These are phyloP conservation scores for Lutraria rhynchaena DNA, from an alignment of 1,140 invertebrate species.

Conservation along the genomic window DNA sequence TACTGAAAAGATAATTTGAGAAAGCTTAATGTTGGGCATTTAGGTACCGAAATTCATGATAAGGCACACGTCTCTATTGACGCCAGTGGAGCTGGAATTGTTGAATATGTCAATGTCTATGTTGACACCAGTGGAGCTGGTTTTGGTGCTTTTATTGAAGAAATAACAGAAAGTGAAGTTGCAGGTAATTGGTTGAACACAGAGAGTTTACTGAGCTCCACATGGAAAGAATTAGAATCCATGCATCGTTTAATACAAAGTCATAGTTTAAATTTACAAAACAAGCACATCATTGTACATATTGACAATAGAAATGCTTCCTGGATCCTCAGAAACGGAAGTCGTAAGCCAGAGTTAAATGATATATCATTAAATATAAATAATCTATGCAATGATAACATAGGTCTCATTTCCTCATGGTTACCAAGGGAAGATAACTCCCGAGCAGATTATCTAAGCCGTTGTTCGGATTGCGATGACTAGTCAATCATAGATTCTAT, in stretches of 20 bases:
- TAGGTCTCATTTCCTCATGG: not conserved
- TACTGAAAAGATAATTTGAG: slow-evolving; percentile 22
- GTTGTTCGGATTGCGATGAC: not conserved
- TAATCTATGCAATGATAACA: slow-evolving; percentile 1
- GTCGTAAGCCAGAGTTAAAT: not conserved
- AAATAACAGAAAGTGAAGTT: not conserved
- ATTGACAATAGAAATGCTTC: not conserved
- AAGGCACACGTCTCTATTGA: not conserved
- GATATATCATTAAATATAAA: not conserved
- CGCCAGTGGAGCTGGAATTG: not conserved
- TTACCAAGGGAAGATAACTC: not conserved
- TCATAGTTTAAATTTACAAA: not conserved
- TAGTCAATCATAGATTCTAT: not conserved
- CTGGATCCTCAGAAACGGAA: not conserved
- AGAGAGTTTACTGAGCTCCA: not conserved
- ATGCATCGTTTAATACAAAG: not conserved
- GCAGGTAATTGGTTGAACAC: not conserved
- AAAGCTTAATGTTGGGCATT: not conserved
- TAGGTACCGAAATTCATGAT: not conserved
- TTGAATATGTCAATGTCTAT: not conserved
- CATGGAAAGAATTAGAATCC: not conserved
- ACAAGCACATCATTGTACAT: not conserved
- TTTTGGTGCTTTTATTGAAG: slow-evolving; percentile 6
- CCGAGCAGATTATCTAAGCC: slow-evolving; percentile 2
- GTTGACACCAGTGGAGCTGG: not conserved